These are phyloP conservation scores for Heterohyrax brucei DNA, from an alignment of 2,797 vertebrate genomes.

Conservation along the genomic window DNA sequence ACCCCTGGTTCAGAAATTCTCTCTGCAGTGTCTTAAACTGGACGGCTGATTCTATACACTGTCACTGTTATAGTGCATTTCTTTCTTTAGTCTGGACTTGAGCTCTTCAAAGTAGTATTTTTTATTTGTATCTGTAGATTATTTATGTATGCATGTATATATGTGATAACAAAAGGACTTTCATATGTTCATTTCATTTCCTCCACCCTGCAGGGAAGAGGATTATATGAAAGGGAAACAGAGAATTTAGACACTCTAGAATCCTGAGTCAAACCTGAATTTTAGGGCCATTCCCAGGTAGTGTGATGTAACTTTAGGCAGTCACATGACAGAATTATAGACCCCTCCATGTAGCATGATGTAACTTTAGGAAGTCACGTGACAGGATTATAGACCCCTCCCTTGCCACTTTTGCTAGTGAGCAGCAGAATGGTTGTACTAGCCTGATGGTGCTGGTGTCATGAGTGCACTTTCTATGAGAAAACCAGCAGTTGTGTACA, in stretches of 20 bases:
- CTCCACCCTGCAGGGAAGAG: not conserved
- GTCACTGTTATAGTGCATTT: not conserved
- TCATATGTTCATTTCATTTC: not conserved
- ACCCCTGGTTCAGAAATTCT: not conserved
- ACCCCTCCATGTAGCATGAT: not conserved
- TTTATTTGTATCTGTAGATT: not conserved
- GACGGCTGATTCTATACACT: not conserved
- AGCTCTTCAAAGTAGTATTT: conserved; percentile 12
- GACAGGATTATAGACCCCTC: not conserved
- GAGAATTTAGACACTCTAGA: not conserved
- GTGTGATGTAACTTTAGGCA: not conserved
- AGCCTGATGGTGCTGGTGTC: not conserved
- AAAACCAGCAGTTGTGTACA: not conserved
- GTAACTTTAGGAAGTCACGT: too few species aligned
- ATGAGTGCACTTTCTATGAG: not conserved
- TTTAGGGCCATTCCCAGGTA: not conserved
- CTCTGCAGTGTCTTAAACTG: not conserved
- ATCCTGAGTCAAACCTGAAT: not conserved
- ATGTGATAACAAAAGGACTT: not conserved
- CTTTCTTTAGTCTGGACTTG: not conserved
- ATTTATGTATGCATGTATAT: not conserved
- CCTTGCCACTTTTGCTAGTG: not conserved
- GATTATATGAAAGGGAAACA: not conserved
- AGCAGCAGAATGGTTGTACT: not conserved
- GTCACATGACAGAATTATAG: not conserved